These are phyloP conservation scores for Eucidaris tribuloides DNA, from an alignment of 35 echinoderm and acorn worm species.

Conservation along the genomic window DNA sequence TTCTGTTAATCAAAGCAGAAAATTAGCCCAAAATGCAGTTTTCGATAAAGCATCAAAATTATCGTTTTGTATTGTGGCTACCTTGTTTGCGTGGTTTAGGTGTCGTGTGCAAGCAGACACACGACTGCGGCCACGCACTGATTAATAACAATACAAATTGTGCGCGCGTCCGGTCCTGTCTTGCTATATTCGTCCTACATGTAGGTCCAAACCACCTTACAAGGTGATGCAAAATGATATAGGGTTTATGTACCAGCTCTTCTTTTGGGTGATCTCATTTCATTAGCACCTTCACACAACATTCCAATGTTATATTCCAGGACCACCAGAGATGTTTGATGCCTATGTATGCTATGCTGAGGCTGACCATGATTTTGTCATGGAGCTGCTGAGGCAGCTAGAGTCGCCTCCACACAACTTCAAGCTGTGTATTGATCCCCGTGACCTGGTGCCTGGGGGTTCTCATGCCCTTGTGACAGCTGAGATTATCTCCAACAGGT, in stretches of 20 bases:
- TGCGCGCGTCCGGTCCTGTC: not conserved
- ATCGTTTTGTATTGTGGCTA: no score
- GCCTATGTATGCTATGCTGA: constrained; percentile 73
- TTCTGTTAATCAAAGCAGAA: no score
- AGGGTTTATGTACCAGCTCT: not conserved
- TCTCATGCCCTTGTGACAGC: constrained; percentile 60
- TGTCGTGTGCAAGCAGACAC: no score
- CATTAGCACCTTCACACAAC: no score
- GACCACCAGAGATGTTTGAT: constrained; percentile 65
- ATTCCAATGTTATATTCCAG: constrained; percentile 11
- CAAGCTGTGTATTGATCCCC: constrained; percentile 55
- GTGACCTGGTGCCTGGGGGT: constrained; percentile 80
- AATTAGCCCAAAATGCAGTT: no score
- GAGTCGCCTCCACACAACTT: constrained; percentile 55
- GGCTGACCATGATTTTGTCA: constrained; percentile 63
- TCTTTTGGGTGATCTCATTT: no score
- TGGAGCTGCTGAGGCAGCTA: constrained; percentile 51
- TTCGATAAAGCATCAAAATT: no score
- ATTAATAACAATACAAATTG: not conserved
- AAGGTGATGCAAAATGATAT: not conserved
- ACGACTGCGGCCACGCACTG: no score
- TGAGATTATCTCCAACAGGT: constrained; percentile 85
- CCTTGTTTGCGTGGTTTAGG: no score
- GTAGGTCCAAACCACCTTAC: not conserved
- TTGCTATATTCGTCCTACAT: not conserved